Evolutionary conservation across 2,888 invertebrate genomes (phyloP), one percentile per base, ranked within the genome.

Genomic region (Drosophila demipolita): DNA sequence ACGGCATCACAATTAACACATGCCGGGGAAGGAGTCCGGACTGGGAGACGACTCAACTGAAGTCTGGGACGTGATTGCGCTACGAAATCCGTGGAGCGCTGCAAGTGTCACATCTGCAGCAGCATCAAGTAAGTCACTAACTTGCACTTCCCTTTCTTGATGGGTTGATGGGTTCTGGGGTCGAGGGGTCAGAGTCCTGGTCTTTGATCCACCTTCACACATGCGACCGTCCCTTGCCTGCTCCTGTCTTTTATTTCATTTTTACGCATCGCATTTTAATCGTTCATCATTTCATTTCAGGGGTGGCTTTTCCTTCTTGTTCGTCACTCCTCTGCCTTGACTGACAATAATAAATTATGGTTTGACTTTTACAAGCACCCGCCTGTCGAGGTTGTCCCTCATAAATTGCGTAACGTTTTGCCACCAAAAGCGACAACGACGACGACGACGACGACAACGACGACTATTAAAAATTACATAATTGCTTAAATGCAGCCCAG

Each of bases 391-490:
- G 15, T 52, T 54, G 45, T 54, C 35, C 33, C 61, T n/a, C 74
- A 66, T 83, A 75, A 83, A 80, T 80, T 83, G 77, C 86, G 78
- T 86, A 83, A 70, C 87, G 68, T 54, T 78, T 66, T 66, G 52
- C 49, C 35, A 38, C 45, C 45, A 23, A 45, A 45, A 45, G 45
- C 45, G 1, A 45, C 7, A 20, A 35, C 15, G 12, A 20, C 42
- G 4, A 36, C 63, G 26, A 50, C n/a, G n/a, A n/a, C n/a, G n/a
- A n/a, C 38, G 33, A 29, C 59, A 40, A 59, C 62, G 62, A 38
- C 60, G 85, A 77, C 84, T 83, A 82, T 87, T 84, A 85, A 84
- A 85, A 85, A 87, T 87, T 85, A 84, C 88, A 85, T 78, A 84
- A 84, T 87, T 84, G 86, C 86, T 87, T 68, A 85, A 80, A 71